A percentile compares a stretch with the other conserved stretches of the same genome.
phyloP scores from a whole-genome alignment of 1,140 invertebrate genomes.

The Plodia interpunctella region DNA sequence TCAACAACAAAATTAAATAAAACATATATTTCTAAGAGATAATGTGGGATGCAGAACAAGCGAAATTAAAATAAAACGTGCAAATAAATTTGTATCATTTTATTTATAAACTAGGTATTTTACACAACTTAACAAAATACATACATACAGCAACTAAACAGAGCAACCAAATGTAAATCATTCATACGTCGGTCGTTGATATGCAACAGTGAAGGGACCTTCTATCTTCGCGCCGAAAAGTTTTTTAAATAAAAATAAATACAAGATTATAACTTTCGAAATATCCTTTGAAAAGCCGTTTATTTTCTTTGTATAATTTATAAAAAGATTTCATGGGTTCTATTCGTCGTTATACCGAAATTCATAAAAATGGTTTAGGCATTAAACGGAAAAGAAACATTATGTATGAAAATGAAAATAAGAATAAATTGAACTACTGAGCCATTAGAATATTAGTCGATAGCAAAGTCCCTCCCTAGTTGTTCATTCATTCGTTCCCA shows the following conservation, averaged over 20 bases:
- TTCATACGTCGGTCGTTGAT: slow-evolving; percentile 42
- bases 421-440: slow-evolving; percentile 10
- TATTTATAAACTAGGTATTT: slow-evolving; percentile 74
- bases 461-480: neutral
- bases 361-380: too few species aligned
- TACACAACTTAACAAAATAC: slow-evolving; percentile 76
- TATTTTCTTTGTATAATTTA: too few species aligned
- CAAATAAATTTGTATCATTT: slow-evolving; percentile 61
- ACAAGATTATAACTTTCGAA: too few species aligned
- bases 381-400: too few species aligned
- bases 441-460: neutral
- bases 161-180: slow-evolving; percentile 64
- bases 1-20: neutral
- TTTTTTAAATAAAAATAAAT: too few species aligned
- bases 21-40: neutral
- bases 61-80: slow-evolving; percentile 65
- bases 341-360: too few species aligned
- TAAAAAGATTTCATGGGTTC: too few species aligned
- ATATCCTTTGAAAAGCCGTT: too few species aligned
- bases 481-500: neutral
- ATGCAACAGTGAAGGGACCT: slow-evolving; percentile 12
- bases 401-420: too few species aligned
- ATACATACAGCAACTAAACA: slow-evolving; percentile 71
- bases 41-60: slow-evolving; percentile 20
- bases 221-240: neutral